Conservation (phyloP, 2,797 vertebrate species). For the Morus bassanus region DNA sequence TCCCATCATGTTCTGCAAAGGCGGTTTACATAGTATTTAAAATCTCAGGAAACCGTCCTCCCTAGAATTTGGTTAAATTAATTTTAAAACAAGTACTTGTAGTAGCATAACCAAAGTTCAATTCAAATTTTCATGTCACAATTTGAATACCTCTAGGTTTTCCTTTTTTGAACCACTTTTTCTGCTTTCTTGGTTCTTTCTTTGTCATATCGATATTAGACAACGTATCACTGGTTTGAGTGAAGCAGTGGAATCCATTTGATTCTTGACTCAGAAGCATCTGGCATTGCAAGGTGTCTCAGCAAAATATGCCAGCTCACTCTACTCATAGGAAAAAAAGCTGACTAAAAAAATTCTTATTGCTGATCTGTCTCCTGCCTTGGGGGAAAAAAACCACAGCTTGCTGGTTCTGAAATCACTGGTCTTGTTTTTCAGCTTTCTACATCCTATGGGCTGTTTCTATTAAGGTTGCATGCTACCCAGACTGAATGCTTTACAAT, state of each 20-base stretch:
- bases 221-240: neutral
- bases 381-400: rapidly evolving
- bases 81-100: neutral
- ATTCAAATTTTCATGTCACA: neutral
- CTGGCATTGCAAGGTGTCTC: neutral
- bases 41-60: neutral
- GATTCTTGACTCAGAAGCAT: neutral
- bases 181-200: neutral
- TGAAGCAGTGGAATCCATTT: neutral
- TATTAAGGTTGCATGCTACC: neutral
- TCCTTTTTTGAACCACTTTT: neutral
- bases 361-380: neutral
- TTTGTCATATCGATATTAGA: neutral
- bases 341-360: neutral
- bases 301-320: neutral
- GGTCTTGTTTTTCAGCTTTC: neutral
- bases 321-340: neutral
- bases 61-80: neutral
- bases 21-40: neutral
- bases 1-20: neutral
- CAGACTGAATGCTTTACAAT: neutral
- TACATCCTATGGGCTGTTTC: neutral
- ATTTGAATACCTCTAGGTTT: neutral
- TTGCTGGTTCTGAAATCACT: neutral
- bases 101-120: neutral